Conservation (phyloP, 2,113 vertebrate species). For the Cyprinodon variegatus region DNA sequence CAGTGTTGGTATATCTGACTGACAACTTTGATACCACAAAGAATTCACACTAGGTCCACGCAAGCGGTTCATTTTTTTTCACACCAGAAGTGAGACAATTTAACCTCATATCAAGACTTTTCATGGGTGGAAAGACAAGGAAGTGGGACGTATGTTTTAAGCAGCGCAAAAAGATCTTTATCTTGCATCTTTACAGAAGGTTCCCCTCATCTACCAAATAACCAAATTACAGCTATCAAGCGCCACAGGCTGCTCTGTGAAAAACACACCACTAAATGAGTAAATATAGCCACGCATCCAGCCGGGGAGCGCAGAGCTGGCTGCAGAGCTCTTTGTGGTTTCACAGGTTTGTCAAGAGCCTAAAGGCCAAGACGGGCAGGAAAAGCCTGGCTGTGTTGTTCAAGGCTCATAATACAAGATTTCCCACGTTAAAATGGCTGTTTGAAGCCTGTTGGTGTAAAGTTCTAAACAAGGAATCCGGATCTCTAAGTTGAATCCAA, state of each 20-base stretch:
- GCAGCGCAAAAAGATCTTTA: constrained; percentile 58
- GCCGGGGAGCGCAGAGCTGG: constrained; percentile 8
- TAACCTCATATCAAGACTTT: constrained; percentile 24
- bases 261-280: constrained; percentile 14
- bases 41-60: constrained; percentile 1
- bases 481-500: background rate
- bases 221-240: constrained; percentile 32
- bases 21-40: constrained; percentile 14
- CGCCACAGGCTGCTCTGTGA: constrained; percentile 8
- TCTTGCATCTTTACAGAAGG: constrained; percentile 52
- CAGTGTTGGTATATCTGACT: constrained; percentile 4
- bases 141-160: constrained; percentile 58
- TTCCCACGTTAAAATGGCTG: constrained; percentile 34
- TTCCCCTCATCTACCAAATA: constrained; percentile 49
- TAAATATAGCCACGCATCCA: constrained; percentile 61
- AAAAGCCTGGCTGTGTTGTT: constrained; percentile 27
- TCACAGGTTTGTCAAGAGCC: constrained; percentile 35
- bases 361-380: constrained; percentile 24
- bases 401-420: constrained; percentile 47
- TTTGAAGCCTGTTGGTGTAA: constrained; percentile 23
- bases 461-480: constrained; percentile 1
- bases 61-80: constrained; percentile 7
- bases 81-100: constrained; percentile 34
- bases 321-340: constrained; percentile 52
- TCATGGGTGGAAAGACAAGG: constrained; percentile 36